Evolutionary conservation across 1,140 invertebrate species (phyloP).

Genomic region (Metaphire vulgaris): DNA sequence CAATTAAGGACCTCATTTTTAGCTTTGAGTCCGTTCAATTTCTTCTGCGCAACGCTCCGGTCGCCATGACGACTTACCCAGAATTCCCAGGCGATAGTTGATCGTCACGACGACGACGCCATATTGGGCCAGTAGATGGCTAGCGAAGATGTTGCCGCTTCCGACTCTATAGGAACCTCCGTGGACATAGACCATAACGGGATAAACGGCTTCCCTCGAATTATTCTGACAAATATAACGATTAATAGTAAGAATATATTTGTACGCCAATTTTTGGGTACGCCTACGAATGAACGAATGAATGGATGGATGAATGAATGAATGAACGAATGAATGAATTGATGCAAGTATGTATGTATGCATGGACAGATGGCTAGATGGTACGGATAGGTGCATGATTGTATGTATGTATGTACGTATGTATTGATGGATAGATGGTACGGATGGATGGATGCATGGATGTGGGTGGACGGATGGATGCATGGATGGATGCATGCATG

Average conservation of each 20-base stretch:
- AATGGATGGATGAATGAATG: background rate
- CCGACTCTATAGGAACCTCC: constrained; percentile 30
- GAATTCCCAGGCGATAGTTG: constrained; percentile 29
- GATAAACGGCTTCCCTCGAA: background rate
- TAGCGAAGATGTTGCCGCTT: constrained; percentile 26
- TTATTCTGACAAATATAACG: background rate
- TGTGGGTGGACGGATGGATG: background rate
- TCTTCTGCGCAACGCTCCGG: background rate
- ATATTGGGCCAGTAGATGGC: constrained; percentile 23
- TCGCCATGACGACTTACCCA: constrained; percentile 31
- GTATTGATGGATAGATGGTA: background rate
- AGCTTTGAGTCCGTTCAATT: background rate
- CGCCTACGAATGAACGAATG: background rate
- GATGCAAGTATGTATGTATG: constrained; percentile 1
- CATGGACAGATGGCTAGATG: background rate
- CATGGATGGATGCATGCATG: background rate
- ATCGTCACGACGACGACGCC: constrained; percentile 31
- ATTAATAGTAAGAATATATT: background rate
- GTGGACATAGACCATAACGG: constrained; percentile 31
- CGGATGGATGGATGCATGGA: background rate
- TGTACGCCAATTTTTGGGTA: background rate
- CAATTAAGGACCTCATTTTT: background rate
- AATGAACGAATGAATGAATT: background rate
- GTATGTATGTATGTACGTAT: background rate
- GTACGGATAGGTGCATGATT: background rate